Base-by-base conservation (phyloP, 2,797 vertebrate species). In the Limosa lapponica region DNA sequence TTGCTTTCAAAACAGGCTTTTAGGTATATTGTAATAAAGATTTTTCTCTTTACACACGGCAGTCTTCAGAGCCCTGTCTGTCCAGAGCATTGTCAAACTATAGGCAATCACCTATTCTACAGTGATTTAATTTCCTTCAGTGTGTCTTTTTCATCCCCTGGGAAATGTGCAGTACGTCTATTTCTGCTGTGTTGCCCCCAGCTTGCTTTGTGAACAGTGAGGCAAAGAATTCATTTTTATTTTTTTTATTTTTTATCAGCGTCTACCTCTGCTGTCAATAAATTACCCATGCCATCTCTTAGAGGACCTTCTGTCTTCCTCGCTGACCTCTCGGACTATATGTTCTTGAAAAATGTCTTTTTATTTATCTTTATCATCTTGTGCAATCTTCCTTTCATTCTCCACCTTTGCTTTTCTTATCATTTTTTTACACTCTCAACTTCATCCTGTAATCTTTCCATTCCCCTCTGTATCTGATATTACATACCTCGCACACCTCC, bases 261-360 rank as follows among this genome's bases (percentile, higher is more conserved):
- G 75, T 52, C 90, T 97, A 91, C 80, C 87, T 97, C 97, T 96
- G 86, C 91, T 96, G 92, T 96, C 96, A 97, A 95, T 97, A 96
- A 98, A 96, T 97, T 89, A 94, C 93, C 89, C 82, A 32, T 93
- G 93, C 89, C 73, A 88, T 97, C 83, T 96, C 89, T 96, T 93
- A 74, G 55, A 97, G 74, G 81, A 84, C 95, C 90, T 96, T 96
- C 90, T 96, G 89, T 97, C 92, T 97, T 96, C 94, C 80, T 96
- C 0, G 2, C 89, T 96, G 96, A 97, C 90, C 84, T 96, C 83
- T 97, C 90, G 93, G 86, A 90, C 80, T 95, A 72, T 46, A 71
- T 86, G 87, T 80, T 84, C 89, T 92, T 95, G 90, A 93, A 96
- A 96, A 96, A 89, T 95, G 66, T 87, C 94, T 95, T 96, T 95